phyloP scores from a whole-genome alignment of 2,113 vertebrate genomes.

The Vulpes lagopus region DNA sequence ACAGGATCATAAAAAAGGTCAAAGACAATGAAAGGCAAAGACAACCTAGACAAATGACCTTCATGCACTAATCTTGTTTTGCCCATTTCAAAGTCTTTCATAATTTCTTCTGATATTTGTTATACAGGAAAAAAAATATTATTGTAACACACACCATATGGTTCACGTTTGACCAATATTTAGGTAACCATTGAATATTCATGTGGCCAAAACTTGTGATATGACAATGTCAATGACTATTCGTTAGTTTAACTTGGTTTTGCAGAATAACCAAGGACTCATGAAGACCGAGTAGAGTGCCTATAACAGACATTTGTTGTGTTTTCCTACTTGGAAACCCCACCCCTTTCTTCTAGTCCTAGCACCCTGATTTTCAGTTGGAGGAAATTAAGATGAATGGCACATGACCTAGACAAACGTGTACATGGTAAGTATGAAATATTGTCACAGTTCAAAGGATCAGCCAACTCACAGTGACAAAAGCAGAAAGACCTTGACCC shows the following conservation, averaged over 20 bases:
- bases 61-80: background rate
- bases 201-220: background rate
- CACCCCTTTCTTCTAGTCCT: background rate
- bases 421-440: background rate
- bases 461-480: background rate
- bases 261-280: background rate
- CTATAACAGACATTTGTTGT: background rate
- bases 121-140: conserved; percentile 23
- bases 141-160: background rate
- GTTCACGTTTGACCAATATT: background rate
- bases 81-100: background rate
- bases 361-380: background rate
- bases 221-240: background rate
- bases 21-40: conserved; percentile 5
- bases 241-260: conserved; percentile 39
- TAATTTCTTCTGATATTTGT: background rate
- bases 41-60: background rate
- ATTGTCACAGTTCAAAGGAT: background rate
- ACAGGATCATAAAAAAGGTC: background rate
- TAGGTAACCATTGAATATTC: background rate
- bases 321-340: background rate
- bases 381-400: background rate
- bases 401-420: background rate
- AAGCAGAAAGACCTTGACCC: background rate
- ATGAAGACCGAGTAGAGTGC: background rate